Percentiles rank a stretch among this genome's conserved stretches.
These are phyloP conservation scores for Nephrotoma appendiculata DNA, from an alignment of 2,888 invertebrate genomes.

Conservation along the genomic window DNA sequence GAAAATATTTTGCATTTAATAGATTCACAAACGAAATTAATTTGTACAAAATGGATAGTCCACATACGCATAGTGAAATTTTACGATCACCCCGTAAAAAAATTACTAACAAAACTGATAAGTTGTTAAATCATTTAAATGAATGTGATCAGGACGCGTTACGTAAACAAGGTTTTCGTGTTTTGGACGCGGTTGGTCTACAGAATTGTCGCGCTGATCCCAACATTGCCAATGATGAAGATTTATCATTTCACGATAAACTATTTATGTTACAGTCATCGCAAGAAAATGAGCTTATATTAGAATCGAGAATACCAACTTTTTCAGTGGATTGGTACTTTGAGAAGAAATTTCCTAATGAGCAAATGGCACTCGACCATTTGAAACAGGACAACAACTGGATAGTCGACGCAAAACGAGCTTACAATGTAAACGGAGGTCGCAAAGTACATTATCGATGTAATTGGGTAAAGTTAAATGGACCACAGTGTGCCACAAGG, in stretches of 20 bases:
- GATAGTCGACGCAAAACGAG: not conserved
- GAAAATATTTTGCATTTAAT: not conserved
- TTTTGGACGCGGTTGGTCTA: not conserved
- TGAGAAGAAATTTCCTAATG: not conserved
- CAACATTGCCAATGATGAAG: not conserved
- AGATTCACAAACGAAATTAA: not conserved
- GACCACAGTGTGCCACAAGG: not conserved
- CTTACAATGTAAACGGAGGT: not conserved
- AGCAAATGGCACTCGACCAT: not conserved
- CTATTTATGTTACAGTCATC: too few species aligned
- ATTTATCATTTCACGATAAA: too few species aligned
- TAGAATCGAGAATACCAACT: not conserved
- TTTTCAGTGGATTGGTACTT: not conserved
- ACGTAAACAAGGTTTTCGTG: not conserved
- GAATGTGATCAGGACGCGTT: not conserved
- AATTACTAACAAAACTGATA: not conserved
- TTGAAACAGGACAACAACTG: not conserved
- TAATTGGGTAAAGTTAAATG: not conserved
- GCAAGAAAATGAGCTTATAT: too few species aligned
- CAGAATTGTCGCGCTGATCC: not conserved
- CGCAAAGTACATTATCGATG: not conserved
- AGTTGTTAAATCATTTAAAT: not conserved
- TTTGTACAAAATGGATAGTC: not conserved
- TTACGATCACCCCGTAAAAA: not conserved
- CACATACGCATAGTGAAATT: not conserved